Base-by-base conservation (phyloP, 2,113 vertebrate genomes). In the Notechis scutatus region DNA sequence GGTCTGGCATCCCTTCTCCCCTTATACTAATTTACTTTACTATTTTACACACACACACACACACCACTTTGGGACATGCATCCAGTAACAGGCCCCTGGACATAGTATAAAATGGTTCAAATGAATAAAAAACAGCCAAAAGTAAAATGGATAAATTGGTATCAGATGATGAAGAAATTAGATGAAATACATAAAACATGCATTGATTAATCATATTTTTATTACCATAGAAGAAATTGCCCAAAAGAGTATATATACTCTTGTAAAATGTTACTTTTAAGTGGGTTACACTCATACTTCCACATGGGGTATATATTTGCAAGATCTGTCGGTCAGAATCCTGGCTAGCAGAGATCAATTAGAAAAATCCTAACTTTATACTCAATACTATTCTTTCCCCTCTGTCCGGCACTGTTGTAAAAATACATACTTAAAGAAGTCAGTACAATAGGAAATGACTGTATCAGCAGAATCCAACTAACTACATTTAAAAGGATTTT, bases 401-500 rank as follows among this genome's bases (percentile, higher is more conserved):
- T 11, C 15, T 3, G n/a, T 20, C n/a, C 23, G 5, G n/a, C n/a
- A 74, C n/a, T 42, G 64, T 47, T 10, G 88, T 5, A 90, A 14
- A 61, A 85, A 56, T 14, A 86, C 1, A 42, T 85, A 94, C 59
- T 26, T 39, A 94, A 50, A 50, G 57, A 92, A 91, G 90, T 87
- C 95, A 95, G 95, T 95, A 94, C 29, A 94, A 89, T 91, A 93
- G 61, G 95, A 88, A 96, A 92, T 61, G 61, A 74, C 20, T 10
- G 92, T 94, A 94, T 18, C 92, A 93, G 93, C 88, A 94, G 85
- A 87, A 42, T 61, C 95, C 91, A 69, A 90, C 95, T 47, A 95
- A 91, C 90, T 95, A 85, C 93, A 88, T 89, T 90, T 50, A 12
- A 88, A 54, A 52, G 4, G 5, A 56, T 93, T 94, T 95, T 93